Percentiles rank a stretch among this genome's conserved stretches.
These are phyloP conservation scores for Mus spretus DNA, from an alignment of 2,797 vertebrate species.

Conservation along the genomic window DNA sequence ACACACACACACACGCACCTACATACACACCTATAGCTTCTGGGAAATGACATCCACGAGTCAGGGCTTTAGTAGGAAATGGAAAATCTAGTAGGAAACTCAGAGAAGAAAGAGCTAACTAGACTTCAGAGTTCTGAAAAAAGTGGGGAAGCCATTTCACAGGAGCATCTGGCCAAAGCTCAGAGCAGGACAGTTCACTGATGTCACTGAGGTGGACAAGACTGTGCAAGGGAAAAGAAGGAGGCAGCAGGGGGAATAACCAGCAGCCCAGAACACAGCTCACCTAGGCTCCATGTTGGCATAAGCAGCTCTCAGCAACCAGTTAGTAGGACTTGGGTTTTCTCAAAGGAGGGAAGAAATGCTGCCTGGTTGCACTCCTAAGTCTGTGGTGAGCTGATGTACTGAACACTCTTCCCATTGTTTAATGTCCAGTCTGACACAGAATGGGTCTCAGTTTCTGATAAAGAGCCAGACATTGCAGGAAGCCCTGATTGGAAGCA, in stretches of 20 bases:
- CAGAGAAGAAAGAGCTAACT: background rate
- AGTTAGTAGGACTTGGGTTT: background rate
- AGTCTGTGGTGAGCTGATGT: background rate
- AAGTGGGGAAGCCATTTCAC: background rate
- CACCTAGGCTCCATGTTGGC: background rate
- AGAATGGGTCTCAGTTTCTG: background rate
- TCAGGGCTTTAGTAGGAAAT: background rate
- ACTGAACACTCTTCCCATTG: background rate
- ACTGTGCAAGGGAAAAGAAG: background rate
- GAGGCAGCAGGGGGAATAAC: too few species aligned
- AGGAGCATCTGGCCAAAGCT: background rate
- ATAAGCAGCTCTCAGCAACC: background rate
- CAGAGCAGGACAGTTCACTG: background rate
- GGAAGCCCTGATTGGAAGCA: conserved; percentile 55
- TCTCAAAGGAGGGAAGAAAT: background rate
- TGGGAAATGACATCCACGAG: background rate
- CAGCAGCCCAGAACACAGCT: background rate
- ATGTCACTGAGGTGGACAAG: background rate
- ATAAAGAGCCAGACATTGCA: background rate
- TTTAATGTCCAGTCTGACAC: background rate
- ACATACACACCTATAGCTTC: background rate
- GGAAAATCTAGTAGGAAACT: background rate
- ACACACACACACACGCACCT: too few species aligned
- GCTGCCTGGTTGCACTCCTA: background rate
- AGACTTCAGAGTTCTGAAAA: background rate